Percentiles rank a stretch among this genome's conserved stretches.
phyloP scores from a whole-genome alignment of 92 coral and sea anemone genomes.

The Siderastrea radians region DNA sequence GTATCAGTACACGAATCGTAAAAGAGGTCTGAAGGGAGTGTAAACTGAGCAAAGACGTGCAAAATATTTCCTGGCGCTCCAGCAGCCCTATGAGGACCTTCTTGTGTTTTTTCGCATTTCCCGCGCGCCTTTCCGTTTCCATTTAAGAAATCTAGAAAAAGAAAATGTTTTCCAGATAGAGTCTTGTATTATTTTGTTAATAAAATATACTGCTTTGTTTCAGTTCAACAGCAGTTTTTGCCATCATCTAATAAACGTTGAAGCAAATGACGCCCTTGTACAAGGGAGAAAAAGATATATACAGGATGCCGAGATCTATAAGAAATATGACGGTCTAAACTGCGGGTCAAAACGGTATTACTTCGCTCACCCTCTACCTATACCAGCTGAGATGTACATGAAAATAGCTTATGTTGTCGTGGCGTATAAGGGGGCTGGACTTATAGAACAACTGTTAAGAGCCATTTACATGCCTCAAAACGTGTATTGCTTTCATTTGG shows the following conservation, averaged over 20 bases:
- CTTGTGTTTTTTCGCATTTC: too few species aligned
- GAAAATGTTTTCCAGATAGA: too few species aligned
- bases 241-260: background rate
- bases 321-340: slow-evolving; percentile 6
- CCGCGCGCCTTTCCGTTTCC: too few species aligned
- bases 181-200: too few species aligned
- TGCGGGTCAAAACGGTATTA: background rate
- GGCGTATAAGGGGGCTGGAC: slow-evolving; percentile 63
- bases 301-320: background rate
- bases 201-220: too few species aligned
- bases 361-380: slow-evolving; percentile 29
- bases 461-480: slow-evolving; percentile 83
- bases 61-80: too few species aligned
- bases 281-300: background rate
- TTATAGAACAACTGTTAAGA: slow-evolving; percentile 66
- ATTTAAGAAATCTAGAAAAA: too few species aligned
- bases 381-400: slow-evolving; percentile 43
- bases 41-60: too few species aligned
- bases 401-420: slow-evolving; percentile 68
- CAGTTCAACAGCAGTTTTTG: background rate
- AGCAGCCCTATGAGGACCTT: too few species aligned
- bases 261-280: background rate
- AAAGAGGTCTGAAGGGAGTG: too few species aligned
- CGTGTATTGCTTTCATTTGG: slow-evolving; percentile 77
- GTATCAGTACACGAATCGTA: too few species aligned